These are phyloP conservation scores for Chrysolina americana DNA, from an alignment of 2,888 invertebrate species.

Conservation along the genomic window DNA sequence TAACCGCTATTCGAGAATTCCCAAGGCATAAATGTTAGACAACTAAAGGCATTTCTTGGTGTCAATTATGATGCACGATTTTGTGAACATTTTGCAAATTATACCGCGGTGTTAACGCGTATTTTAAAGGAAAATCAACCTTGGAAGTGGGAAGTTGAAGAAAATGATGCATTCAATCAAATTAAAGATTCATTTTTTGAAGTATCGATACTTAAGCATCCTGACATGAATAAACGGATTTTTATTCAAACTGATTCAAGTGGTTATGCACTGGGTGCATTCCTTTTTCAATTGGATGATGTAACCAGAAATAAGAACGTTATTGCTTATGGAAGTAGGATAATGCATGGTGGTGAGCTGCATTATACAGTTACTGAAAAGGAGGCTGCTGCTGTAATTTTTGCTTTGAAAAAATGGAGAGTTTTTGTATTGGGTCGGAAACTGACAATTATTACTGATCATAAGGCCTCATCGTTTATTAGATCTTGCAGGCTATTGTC, in stretches of 20 bases:
- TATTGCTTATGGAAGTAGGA: not conserved
- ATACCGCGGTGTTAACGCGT: constrained; percentile 11
- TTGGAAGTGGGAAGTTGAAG: constrained; percentile 32
- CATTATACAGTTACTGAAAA: constrained; percentile 25
- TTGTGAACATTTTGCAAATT: constrained; percentile 20
- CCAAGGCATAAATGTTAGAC: not conserved
- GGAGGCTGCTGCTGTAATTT: not conserved
- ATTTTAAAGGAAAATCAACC: constrained; percentile 14
- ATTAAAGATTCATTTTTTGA: not conserved
- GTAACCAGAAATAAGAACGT: not conserved
- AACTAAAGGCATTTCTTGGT: constrained; percentile 1
- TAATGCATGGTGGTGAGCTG: constrained; percentile 37
- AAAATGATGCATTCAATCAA: constrained; percentile 17
- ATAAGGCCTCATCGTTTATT: constrained; percentile 55
- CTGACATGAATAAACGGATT: not conserved
- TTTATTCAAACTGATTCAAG: constrained; percentile 29
- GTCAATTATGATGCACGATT: constrained; percentile 17
- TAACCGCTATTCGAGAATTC: not conserved
- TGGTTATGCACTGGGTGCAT: constrained; percentile 27
- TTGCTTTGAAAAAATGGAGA: no score
- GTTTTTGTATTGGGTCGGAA: constrained; percentile 51
- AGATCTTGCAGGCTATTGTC: constrained; percentile 52
- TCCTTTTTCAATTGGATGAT: constrained; percentile 33
- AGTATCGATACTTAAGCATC: not conserved
- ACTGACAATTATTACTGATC: constrained; percentile 56